Evolutionary conservation across 2,797 vertebrate genomes (phyloP).

Genomic region (Morelia viridis): DNA sequence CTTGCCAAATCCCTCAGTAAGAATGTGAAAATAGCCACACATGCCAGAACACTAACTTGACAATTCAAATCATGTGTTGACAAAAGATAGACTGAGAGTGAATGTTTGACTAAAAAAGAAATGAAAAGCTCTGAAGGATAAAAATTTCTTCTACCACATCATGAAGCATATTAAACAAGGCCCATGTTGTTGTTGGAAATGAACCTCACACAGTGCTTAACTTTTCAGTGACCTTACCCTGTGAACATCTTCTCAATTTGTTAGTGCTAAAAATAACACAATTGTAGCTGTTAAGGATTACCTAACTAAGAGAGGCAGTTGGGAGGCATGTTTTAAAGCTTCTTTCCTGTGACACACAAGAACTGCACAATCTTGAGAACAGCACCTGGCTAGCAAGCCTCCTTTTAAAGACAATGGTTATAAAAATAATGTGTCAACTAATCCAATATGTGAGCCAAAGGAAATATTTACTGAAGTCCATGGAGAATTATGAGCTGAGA

Average conservation of each 20-base stretch:
- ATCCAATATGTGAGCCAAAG: not conserved
- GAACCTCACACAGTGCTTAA: constrained; percentile 65
- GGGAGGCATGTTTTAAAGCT: constrained; percentile 44
- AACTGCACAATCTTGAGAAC: constrained; percentile 14
- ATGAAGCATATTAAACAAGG: constrained; percentile 54
- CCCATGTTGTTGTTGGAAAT: constrained; percentile 60
- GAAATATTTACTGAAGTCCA: constrained; percentile 17
- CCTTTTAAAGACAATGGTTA: constrained; percentile 15
- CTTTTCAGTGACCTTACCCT: constrained; percentile 61
- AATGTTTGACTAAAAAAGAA: constrained; percentile 29
- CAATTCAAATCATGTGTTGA: constrained; percentile 65
- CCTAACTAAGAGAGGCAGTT: constrained; percentile 46
- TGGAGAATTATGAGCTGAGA: constrained; percentile 7
- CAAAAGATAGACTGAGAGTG: constrained; percentile 37
- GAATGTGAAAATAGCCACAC: constrained; percentile 53
- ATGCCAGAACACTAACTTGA: constrained; percentile 44
- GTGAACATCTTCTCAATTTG: constrained; percentile 55
- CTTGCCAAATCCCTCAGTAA: constrained; percentile 49
- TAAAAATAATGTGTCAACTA: constrained; percentile 12
- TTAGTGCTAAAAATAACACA: constrained; percentile 61
- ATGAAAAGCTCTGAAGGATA: constrained; percentile 7
- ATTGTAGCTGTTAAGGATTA: constrained; percentile 54
- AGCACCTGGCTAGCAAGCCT: constrained; percentile 28
- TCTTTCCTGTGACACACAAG: constrained; percentile 14
- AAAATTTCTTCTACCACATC: constrained; percentile 50